A percentile compares a stretch with the other conserved stretches of the same genome.
Evolutionary conservation across 2,113 vertebrate species (phyloP).

Genomic region (Bos indicus): DNA sequence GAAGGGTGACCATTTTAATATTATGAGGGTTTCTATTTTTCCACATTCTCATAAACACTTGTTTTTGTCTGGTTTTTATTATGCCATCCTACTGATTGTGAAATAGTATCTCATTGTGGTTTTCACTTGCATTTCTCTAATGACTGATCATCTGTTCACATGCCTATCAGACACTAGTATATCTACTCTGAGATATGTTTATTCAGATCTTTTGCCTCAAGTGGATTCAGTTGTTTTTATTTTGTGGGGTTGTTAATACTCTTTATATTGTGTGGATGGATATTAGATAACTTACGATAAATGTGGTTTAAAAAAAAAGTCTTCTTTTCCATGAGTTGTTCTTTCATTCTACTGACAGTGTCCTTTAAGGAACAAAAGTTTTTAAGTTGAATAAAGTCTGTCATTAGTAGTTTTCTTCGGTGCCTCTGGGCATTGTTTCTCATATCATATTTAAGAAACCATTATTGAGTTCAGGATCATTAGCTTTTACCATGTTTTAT

Average conservation of each 20-base stretch:
- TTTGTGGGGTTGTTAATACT: not conserved
- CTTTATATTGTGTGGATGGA: not conserved
- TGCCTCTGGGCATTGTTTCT: not conserved
- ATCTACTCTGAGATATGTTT: not conserved
- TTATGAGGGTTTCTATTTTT: not conserved
- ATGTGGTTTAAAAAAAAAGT: not conserved
- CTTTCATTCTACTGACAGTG: not conserved
- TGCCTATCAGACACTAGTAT: not conserved
- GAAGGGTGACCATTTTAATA: not conserved
- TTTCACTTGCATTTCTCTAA: not conserved
- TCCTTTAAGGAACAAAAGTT: not conserved
- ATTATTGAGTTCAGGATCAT: not conserved
- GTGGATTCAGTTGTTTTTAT: not conserved
- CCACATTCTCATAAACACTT: not conserved
- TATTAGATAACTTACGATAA: not conserved
- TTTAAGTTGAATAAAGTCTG: not conserved
- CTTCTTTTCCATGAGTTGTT: not conserved
- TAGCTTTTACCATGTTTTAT: not conserved
- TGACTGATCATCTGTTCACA: not conserved
- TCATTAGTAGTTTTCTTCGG: not conserved
- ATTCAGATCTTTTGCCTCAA: not conserved
- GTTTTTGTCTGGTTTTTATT: not conserved
- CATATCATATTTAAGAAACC: not conserved
- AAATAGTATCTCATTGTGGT: not conserved
- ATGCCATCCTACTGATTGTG: not conserved